Conservation (phyloP, 2,797 vertebrate species). For the Antennarius maculatus region DNA sequence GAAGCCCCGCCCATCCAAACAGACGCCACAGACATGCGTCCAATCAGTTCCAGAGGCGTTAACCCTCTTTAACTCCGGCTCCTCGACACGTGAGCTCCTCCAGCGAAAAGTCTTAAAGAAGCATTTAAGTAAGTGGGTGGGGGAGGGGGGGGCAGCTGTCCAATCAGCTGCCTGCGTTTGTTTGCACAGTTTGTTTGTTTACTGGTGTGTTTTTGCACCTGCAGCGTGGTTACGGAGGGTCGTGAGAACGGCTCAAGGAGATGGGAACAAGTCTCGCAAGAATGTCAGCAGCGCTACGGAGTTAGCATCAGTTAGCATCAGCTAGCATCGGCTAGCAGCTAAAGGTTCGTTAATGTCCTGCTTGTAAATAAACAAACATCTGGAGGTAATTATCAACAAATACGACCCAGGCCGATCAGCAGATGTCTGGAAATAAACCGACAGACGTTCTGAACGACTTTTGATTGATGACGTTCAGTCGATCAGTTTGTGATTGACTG, state of each 20-base stretch:
- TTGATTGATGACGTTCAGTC: too few species aligned
- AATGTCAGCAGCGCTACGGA: background rate
- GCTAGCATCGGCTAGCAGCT: background rate
- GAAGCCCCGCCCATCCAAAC: slow-evolving; percentile 7
- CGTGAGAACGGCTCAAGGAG: slow-evolving; percentile 58
- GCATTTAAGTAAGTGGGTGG: slow-evolving; percentile 57
- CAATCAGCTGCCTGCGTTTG: slow-evolving; percentile 65
- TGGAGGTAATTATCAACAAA: too few species aligned
- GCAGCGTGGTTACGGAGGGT: slow-evolving; percentile 49
- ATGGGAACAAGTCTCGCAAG: slow-evolving; percentile 8
- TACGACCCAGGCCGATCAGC: too few species aligned
- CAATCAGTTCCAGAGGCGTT: slow-evolving; percentile 29
- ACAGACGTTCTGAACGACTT: too few species aligned
- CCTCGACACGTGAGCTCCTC: slow-evolving; percentile 47
- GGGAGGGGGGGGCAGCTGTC: slow-evolving; percentile 68
- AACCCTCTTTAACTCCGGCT: slow-evolving; percentile 18
- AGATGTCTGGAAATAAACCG: too few species aligned
- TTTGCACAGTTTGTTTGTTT: slow-evolving; percentile 74
- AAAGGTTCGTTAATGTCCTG: too few species aligned
- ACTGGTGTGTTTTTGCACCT: slow-evolving; percentile 71
- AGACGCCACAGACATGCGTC: slow-evolving; percentile 41
- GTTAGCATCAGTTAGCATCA: background rate
- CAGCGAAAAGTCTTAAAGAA: slow-evolving; percentile 60
- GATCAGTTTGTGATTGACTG: too few species aligned
- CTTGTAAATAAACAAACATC: too few species aligned